Conservation (phyloP, 2,113 vertebrate genomes). For the Onychostoma macrolepis region DNA sequence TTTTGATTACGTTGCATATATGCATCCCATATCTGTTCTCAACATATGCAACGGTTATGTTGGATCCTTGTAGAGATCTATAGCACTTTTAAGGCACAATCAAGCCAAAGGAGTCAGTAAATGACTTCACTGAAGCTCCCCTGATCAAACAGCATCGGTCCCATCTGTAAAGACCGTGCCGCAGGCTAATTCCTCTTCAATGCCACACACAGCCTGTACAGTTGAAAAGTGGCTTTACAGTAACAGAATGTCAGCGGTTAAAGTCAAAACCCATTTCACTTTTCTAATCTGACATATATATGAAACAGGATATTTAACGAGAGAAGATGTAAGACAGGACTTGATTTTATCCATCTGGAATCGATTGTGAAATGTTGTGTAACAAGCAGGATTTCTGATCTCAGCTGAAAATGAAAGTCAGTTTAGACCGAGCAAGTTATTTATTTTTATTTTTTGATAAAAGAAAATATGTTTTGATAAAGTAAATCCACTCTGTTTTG, state of each 20-base stretch:
- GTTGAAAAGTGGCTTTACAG: neutral
- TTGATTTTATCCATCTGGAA: neutral
- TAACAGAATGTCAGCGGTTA: neutral
- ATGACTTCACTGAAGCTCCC: neutral
- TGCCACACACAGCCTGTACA: neutral
- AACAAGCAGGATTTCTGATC: neutral
- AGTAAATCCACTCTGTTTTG: neutral
- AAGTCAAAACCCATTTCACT: neutral
- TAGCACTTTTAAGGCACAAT: neutral
- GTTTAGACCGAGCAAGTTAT: neutral
- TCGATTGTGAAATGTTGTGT: neutral
- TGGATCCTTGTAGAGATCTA: neutral
- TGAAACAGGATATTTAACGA: neutral
- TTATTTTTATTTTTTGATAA: neutral
- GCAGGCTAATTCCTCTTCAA: neutral
- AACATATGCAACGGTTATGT: neutral
- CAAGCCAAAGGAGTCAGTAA: neutral
- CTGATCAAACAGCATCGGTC: constrained; percentile 26
- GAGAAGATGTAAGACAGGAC: neutral
- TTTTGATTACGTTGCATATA: neutral
- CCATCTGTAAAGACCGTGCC: neutral
- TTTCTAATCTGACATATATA: neutral
- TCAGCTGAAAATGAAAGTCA: neutral
- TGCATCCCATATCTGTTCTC: neutral
- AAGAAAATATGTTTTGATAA: neutral